phyloP scores from a whole-genome alignment of 2,888 invertebrate genomes.

The Sisyra terminalis region DNA sequence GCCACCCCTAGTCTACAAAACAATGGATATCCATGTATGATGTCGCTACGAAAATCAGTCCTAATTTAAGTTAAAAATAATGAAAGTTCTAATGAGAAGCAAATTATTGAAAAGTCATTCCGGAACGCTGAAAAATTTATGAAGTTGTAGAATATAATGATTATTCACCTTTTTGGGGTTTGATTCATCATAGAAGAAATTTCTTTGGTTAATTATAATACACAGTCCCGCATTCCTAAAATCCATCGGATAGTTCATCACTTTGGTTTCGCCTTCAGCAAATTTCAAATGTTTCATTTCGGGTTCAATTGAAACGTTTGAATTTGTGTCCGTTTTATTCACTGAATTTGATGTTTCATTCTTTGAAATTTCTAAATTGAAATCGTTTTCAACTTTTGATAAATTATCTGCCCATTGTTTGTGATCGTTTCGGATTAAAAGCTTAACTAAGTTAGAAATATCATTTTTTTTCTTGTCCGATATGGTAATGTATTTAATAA shows the following conservation, averaged over 20 bases:
- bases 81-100: too few relatives aligned
- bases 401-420: not conserved
- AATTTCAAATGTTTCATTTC: too few relatives aligned
- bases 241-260: conserved; percentile 16
- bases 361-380: not conserved
- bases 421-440: conserved; percentile 11
- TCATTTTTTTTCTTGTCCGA: conserved; percentile 15
- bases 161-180: not conserved
- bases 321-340: not conserved
- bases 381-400: conserved; percentile 5
- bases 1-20: too few relatives aligned
- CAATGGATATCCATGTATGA: too few relatives aligned
- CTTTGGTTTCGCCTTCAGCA: not conserved
- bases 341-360: not conserved
- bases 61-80: too few relatives aligned
- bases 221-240: conserved; percentile 21
- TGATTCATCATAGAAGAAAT: conserved; percentile 14
- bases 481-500: conserved; percentile 15
- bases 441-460: conserved; percentile 15
- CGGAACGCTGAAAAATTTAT: too few relatives aligned
- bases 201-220: conserved; percentile 26
- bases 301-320: not conserved
- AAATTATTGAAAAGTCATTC: too few relatives aligned
- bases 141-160: too few relatives aligned
- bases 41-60: too few relatives aligned